Base-by-base conservation (phyloP, 1,140 invertebrate genomes). In the Trachymyrmex septentrionalis region DNA sequence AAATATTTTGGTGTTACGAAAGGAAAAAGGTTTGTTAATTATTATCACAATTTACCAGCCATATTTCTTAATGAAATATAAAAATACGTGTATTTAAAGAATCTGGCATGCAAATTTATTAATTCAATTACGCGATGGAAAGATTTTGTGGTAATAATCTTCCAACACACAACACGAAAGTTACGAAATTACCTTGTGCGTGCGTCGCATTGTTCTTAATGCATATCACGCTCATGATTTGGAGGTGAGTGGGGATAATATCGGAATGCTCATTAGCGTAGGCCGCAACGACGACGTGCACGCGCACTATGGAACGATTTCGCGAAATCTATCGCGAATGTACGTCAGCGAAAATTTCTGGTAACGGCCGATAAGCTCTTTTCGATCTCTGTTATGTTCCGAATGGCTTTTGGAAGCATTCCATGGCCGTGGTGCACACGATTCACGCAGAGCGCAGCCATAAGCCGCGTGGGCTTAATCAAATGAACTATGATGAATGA, bases 401-500 rank as follows among this genome's bases (percentile, higher is more conserved):
- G n/a, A 61, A 86, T 69, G 78, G 75, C 88, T 91, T 90, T 88
- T 80, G 86, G 73, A 73, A 86, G 27, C 59, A 73, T 87, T 90
- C 66, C 61, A 67, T 21, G 55, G 19, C 44, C 75, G 59, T 50
- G 75, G n/a, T 81, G 76, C 44, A 34, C 61, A 50, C 89, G 71
- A 87, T 84, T 86, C 81, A 61, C 34, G n/a, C 48, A 75, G 86
- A 73, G 71, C 63, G 72, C 63, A 12, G 59, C 44, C 75, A 50
- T 87, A 90, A 89, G 80, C 85, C 78, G 75, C 85, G 76, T 82
- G 66, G 88, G 67, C 86, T 92, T 86, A 78, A 86, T 85, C 87
- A 91, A 91, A 94, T 91, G 92, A 91, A 87, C 78, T 82, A 89
- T 88, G 91, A 92, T 92, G 93, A 94, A 93, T 94, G 92, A 93